Conservation (phyloP, 2,888 invertebrate species). For the Agrotis puta region DNA sequence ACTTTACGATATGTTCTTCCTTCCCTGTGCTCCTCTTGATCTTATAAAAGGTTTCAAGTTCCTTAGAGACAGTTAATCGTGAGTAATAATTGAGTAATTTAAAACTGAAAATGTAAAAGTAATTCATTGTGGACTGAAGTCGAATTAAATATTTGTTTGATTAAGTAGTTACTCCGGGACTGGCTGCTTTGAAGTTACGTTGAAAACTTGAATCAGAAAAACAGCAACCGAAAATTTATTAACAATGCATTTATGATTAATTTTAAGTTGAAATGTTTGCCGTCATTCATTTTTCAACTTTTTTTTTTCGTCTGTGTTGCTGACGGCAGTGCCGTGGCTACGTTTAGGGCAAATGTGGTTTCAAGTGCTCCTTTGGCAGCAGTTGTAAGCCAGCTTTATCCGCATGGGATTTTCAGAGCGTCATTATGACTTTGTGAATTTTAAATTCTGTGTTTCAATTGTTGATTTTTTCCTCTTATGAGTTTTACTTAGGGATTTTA, state of each 20-base stretch:
- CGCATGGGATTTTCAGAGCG: constrained; percentile 30
- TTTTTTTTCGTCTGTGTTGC: constrained; percentile 8
- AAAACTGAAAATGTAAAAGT: no score
- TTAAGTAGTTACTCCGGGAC: no score
- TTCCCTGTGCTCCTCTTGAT: background rate
- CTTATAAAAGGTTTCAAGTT: background rate
- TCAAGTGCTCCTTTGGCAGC: constrained; percentile 39
- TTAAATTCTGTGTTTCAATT: constrained; percentile 13
- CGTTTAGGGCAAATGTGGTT: constrained; percentile 44
- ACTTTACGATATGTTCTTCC: background rate
- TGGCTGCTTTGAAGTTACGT: no score
- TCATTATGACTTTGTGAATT: constrained; percentile 21
- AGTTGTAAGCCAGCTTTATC: constrained; percentile 30
- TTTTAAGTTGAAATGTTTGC: no score
- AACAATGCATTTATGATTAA: no score
- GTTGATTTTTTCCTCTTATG: background rate
- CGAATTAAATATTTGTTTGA: no score
- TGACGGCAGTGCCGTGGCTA: background rate
- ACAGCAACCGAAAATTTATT: no score
- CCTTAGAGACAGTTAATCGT: background rate
- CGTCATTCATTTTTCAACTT: no score
- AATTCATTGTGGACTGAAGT: no score
- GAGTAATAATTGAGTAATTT: no score
- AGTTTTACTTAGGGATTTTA: background rate
- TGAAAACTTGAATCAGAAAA: no score